Evolutionary conservation across 92 coral and sea anemone genomes (phyloP).

Genomic region (Hydrozoanthus gracilis): DNA sequence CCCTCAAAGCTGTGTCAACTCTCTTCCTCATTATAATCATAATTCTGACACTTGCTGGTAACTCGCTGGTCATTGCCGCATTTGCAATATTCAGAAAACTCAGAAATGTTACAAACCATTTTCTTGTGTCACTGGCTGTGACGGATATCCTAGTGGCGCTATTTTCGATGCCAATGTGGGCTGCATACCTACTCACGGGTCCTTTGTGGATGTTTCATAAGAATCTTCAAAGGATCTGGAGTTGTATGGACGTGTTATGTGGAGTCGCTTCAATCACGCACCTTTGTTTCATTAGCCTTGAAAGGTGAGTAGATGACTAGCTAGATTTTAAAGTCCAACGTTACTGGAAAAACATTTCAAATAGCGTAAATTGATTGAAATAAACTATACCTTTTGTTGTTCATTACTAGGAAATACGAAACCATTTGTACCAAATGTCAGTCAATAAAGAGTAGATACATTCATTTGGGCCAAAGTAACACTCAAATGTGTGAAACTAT

Average conservation of each 20-base stretch:
- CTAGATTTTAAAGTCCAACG: background rate
- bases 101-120: slow-evolving; percentile 80
- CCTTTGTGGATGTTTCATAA: slow-evolving; percentile 70
- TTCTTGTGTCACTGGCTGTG: slow-evolving; percentile 81
- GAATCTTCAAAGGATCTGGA: slow-evolving; percentile 74
- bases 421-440: too few species aligned
- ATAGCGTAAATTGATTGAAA: too few species aligned
- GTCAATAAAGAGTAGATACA: too few species aligned
- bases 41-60: slow-evolving; percentile 72
- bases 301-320: slow-evolving; percentile 50
- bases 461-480: too few species aligned
- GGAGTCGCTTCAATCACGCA: slow-evolving; percentile 89
- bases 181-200: slow-evolving; percentile 77
- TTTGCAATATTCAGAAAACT: slow-evolving; percentile 78
- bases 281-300: slow-evolving; percentile 86
- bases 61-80: slow-evolving; percentile 81
- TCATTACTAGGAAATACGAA: too few species aligned
- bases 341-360: too few species aligned
- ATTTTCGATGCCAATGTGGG: slow-evolving; percentile 95
- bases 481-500: too few species aligned
- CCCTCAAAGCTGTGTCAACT: slow-evolving; percentile 68
- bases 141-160: slow-evolving; percentile 87
- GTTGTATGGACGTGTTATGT: slow-evolving; percentile 84
- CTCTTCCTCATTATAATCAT: slow-evolving; percentile 68
- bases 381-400: too few species aligned